phyloP scores from a whole-genome alignment of 23 tunicate species.

The Oikopleura albicans region DNA sequence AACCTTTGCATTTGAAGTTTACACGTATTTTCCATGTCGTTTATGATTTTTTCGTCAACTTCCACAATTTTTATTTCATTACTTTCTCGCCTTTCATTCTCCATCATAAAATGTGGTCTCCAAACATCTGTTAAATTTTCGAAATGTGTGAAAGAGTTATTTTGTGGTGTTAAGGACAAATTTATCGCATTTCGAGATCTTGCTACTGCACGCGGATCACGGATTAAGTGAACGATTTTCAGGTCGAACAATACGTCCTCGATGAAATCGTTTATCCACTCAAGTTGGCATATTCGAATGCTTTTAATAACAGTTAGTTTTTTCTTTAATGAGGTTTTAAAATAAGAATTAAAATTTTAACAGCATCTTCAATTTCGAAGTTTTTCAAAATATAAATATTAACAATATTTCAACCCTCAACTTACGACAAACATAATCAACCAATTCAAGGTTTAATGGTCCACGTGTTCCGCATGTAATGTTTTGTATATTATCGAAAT shows the following conservation, averaged over 20 bases:
- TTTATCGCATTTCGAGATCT: neutral
- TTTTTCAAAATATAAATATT: too few relatives aligned
- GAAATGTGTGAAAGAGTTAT: neutral
- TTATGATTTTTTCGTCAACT: too few relatives aligned
- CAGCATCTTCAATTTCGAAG: too few relatives aligned
- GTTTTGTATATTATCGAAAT: too few relatives aligned
- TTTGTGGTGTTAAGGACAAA: neutral
- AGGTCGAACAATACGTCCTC: too few relatives aligned
- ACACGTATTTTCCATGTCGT: too few relatives aligned
- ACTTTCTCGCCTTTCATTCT: neutral
- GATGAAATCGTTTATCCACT: neutral
- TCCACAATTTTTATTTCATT: too few relatives aligned
- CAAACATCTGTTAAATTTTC: neutral
- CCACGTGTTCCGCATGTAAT: slow-evolving; percentile 22
- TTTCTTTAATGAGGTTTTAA: too few relatives aligned
- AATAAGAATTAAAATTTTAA: too few relatives aligned
- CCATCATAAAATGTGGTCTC: neutral
- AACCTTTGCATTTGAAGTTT: too few relatives aligned
- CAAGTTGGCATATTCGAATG: neutral
- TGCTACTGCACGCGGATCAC: neutral
- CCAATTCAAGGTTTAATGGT: slow-evolving; percentile 20
- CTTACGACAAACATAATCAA: slow-evolving; percentile 16
- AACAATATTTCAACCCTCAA: too few relatives aligned
- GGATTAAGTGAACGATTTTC: neutral
- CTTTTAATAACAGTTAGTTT: neutral